phyloP scores from a whole-genome alignment of 2,113 vertebrate genomes.

The Smithornis capensis region DNA sequence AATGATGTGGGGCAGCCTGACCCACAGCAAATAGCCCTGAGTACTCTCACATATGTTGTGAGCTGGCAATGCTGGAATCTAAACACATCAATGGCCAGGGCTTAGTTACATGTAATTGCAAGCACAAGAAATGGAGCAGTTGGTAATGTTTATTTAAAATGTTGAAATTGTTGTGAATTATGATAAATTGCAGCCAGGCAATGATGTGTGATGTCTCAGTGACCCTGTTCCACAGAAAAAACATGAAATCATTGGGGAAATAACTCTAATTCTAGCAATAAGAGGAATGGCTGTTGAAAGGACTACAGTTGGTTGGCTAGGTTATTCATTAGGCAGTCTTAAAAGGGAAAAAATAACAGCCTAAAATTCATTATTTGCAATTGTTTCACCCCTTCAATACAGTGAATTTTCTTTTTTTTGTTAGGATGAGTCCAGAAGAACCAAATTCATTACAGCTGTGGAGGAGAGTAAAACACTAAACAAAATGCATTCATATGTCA shows the following conservation, averaged over 20 bases:
- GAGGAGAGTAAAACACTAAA: background rate
- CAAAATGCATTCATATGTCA: background rate
- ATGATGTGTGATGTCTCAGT: background rate
- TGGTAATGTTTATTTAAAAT: conserved; percentile 27
- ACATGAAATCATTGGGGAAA: background rate
- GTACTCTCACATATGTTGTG: rapidly evolving
- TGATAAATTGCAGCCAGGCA: background rate
- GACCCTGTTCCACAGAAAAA: background rate
- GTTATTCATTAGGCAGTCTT: background rate
- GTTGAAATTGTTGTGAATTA: background rate
- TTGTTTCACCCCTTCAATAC: background rate
- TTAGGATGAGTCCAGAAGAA: background rate
- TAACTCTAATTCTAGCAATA: background rate
- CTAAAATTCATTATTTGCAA: background rate
- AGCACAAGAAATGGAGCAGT: background rate
- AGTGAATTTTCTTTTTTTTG: background rate
- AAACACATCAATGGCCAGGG: background rate
- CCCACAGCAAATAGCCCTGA: background rate
- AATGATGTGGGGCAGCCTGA: background rate
- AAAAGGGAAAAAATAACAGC: background rate
- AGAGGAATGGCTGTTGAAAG: background rate
- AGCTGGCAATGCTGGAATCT: background rate
- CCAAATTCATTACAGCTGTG: background rate
- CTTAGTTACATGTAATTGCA: background rate
- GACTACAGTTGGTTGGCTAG: background rate